These are phyloP conservation scores for Cladorhizidae sp. DNA, from an alignment of 37 sponge, comb jelly and placozoan genomes.

Conservation along the genomic window DNA sequence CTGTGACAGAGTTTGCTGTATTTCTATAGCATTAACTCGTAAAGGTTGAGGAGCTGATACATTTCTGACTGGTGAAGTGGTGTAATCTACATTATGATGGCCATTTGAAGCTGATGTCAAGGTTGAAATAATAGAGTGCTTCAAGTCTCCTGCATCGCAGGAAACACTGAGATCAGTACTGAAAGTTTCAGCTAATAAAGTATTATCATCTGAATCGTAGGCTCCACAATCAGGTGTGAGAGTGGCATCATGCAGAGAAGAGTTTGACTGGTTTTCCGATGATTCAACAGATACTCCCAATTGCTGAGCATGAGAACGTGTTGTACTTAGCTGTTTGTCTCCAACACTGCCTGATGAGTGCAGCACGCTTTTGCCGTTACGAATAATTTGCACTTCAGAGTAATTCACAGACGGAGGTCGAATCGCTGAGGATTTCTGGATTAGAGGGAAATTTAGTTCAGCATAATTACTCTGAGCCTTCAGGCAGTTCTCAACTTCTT, in stretches of 20 bases:
- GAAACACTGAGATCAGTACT: neutral
- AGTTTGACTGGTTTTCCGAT: neutral
- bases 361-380: neutral
- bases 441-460: slow-evolving; percentile 22
- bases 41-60: neutral
- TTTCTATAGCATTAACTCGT: neutral
- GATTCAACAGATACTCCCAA: neutral
- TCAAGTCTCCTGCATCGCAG: neutral
- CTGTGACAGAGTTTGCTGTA: neutral
- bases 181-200: neutral
- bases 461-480: slow-evolving; percentile 34
- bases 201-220: neutral
- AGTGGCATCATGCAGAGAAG: slow-evolving; percentile 10
- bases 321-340: neutral
- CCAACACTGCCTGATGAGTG: neutral
- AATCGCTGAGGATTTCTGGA: neutral
- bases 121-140: neutral
- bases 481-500: neutral
- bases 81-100: neutral
- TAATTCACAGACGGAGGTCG: slow-evolving; percentile 40
- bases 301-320: neutral
- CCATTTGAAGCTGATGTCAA: neutral
- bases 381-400: slow-evolving; percentile 17
- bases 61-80: neutral
- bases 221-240: slow-evolving; percentile 32